Percentiles rank a stretch among this genome's conserved stretches.
Evolutionary conservation across 2,113 vertebrate species (phyloP).

Genomic region (Ursus arctos): DNA sequence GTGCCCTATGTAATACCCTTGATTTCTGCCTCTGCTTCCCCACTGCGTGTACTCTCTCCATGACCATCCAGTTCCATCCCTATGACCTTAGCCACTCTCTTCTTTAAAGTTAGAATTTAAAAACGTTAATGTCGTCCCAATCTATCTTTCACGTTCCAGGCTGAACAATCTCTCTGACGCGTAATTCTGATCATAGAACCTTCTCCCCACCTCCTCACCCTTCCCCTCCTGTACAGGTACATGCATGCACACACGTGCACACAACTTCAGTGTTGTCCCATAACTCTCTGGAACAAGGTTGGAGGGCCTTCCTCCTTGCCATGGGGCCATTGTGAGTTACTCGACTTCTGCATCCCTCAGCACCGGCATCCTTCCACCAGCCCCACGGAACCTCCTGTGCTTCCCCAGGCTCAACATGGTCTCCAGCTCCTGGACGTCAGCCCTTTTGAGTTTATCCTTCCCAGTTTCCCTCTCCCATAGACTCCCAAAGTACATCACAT

Average conservation of each 20-base stretch:
- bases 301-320: background rate
- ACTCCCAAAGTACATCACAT: background rate
- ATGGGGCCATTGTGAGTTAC: background rate
- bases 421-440: background rate
- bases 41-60: background rate
- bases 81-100: background rate
- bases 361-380: fast-evolving
- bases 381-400: fast-evolving
- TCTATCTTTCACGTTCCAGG: background rate
- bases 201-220: background rate
- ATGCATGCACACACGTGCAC: background rate
- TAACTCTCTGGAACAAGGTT: background rate
- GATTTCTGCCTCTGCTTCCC: background rate
- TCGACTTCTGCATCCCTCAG: background rate
- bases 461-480: background rate
- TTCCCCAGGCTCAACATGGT: background rate
- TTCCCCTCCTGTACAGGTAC: background rate
- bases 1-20: no score
- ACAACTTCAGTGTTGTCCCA: no score
- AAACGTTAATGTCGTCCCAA: no score
- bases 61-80: no score
- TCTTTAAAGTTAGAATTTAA: background rate
- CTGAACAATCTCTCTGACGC: no score
- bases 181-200: background rate
- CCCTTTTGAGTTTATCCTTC: background rate